Percentiles rank a stretch among this genome's conserved stretches.
Conservation (phyloP, 2,797 vertebrate genomes). For the Xerus rutilus region DNA sequence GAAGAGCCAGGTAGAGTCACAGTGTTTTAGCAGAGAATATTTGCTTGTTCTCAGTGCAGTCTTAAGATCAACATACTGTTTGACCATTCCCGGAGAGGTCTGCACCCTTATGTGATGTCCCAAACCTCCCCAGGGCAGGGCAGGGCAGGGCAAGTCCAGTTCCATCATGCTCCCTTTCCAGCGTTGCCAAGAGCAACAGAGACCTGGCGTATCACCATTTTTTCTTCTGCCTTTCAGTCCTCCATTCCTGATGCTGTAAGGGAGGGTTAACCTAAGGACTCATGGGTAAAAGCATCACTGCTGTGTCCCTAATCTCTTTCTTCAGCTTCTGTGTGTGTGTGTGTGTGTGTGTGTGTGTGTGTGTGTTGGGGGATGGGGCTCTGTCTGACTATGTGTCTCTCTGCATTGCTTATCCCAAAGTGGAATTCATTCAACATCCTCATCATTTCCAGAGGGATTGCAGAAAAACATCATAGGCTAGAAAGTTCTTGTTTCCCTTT, state of each 20-base stretch:
- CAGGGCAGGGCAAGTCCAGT: not conserved
- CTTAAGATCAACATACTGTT: not conserved
- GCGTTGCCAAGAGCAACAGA: constrained; percentile 51
- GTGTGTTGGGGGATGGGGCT: not conserved
- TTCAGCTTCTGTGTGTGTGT: not conserved
- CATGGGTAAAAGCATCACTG: not conserved
- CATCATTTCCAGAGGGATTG: not conserved
- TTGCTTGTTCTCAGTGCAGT: not conserved
- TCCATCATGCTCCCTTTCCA: not conserved
- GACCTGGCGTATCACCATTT: not conserved
- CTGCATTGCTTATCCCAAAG: not conserved
- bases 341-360: not conserved
- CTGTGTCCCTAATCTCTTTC: not conserved
- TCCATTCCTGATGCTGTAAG: not conserved
- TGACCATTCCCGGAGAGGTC: not conserved
- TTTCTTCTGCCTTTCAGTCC: constrained; percentile 12
- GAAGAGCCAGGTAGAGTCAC: not conserved
- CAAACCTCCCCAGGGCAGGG: not conserved
- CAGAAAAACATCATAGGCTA: not conserved
- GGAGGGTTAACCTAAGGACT: not conserved
- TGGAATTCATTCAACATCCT: not conserved
- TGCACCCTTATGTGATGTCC: constrained; percentile 6
- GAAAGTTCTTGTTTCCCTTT: not conserved
- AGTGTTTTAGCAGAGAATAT: not conserved
- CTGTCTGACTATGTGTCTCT: not conserved